Evolutionary conservation across 2,113 vertebrate species (phyloP).

Genomic region (Arizona elegans): DNA sequence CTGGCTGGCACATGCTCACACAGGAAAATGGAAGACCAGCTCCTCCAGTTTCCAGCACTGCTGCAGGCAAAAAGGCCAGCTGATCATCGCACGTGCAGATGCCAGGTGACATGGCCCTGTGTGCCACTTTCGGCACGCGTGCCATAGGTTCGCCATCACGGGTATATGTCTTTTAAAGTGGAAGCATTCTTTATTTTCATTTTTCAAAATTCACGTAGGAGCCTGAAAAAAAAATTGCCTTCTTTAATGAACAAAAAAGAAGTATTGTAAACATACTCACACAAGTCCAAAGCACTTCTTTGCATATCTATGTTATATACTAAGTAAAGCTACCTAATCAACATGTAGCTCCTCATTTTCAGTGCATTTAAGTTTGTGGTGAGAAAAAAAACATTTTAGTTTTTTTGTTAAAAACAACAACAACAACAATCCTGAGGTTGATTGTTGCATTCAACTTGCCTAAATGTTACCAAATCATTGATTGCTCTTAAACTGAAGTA

Average conservation of each 20-base stretch:
- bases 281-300: not conserved
- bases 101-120: too few species aligned
- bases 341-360: not conserved
- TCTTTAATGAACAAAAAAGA: not conserved
- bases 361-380: not conserved
- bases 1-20: too few species aligned
- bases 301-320: not conserved
- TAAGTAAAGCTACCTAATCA: not conserved
- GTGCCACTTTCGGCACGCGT: too few species aligned
- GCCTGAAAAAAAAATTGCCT: not conserved
- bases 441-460: not conserved
- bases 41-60: too few species aligned
- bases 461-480: not conserved
- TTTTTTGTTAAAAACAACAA: not conserved
- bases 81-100: too few species aligned
- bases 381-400: not conserved
- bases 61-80: too few species aligned
- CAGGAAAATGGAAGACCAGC: too few species aligned
- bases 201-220: not conserved
- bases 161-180: not conserved
- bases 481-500: not conserved
- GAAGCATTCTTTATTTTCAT: not conserved
- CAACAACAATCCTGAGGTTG: not conserved
- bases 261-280: not conserved
- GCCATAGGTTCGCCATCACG: too few species aligned